phyloP scores from a whole-genome alignment of 2,888 invertebrate species.

The Scaptomyza polygonia region DNA sequence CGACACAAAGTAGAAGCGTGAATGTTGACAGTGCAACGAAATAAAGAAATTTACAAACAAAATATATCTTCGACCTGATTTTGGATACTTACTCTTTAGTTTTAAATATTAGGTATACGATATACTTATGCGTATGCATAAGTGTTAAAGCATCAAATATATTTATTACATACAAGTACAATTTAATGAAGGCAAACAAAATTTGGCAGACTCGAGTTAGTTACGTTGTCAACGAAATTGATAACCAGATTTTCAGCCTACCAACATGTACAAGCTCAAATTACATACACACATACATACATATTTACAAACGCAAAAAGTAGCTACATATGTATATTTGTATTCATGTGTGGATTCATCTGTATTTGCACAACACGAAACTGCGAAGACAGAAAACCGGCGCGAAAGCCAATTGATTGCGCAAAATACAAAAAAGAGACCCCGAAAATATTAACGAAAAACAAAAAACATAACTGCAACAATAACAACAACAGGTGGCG shows the following conservation, averaged over 20 bases:
- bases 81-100: background rate
- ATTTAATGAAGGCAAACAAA: constrained; percentile 4
- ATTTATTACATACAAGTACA: constrained; percentile 6
- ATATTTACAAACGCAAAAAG: background rate
- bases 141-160: background rate
- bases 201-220: constrained; percentile 13
- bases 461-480: constrained; percentile 29
- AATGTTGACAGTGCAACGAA: constrained; percentile 40
- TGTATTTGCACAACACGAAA: constrained; percentile 49
- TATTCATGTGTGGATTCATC: constrained; percentile 15
- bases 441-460: constrained; percentile 20
- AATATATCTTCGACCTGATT: constrained; percentile 24
- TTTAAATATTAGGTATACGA: constrained; percentile 12
- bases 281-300: background rate
- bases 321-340: background rate
- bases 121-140: too few species aligned
- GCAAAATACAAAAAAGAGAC: constrained; percentile 31
- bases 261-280: constrained; percentile 1
- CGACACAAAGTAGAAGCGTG: constrained; percentile 14
- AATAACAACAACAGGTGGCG: constrained; percentile 24
- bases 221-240: constrained; percentile 40
- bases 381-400: constrained; percentile 38
- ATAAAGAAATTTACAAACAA: constrained; percentile 10
- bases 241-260: constrained; percentile 44
- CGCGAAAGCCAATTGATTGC: constrained; percentile 52